Base-by-base conservation (phyloP, 1,140 invertebrate species). In the Elymnias hypermnestra region DNA sequence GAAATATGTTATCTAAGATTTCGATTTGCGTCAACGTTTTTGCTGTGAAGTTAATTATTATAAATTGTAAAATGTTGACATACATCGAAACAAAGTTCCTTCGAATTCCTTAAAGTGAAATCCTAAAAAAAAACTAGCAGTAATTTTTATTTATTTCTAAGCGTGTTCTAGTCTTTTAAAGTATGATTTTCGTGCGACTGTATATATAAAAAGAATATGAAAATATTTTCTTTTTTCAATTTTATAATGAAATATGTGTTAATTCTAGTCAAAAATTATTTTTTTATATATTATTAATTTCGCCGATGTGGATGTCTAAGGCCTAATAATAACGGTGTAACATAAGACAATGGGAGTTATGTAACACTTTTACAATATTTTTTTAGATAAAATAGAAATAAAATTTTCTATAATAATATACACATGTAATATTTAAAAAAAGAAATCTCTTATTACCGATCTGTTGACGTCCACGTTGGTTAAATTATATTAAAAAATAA, bases 251-350 rank as follows among this genome's bases (percentile, higher is more conserved):
- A 53, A 66, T 67, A 61, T 72, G 60, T 77, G 69, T 83, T 81
- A 63, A 72, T 75, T 82, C 79, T 83, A 83, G 79, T 83, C 79
- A 75, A 83, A 79, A 33, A 33, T 15, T 77, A 75, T 52, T 45
- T 72, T 76, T 81, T 83, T 62, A 67, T 63, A 55, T 57, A 61
- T 55, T 59, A 52, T 53, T 54, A 47, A 53, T 75, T 79, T 77
- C 65, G 63, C 70, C 65, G 63, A 67, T 66, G 68, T 77, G 75
- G 72, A 70, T 63, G 57, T 61, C 57, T 39, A 59, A 46, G 10
- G 45, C 25, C 39, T 53, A 46, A 40, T 29, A 15, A 7, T 1
- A 9, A 37, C 14, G 21, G 14, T 39, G 43, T 43, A 35, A 44
- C 25, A 3, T 15, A 4, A 15, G n/a, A 26, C 18, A 43, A 31